Conservation (phyloP, 2,113 vertebrate genomes). For the Rhegmatorhina hoffmannsi region DNA sequence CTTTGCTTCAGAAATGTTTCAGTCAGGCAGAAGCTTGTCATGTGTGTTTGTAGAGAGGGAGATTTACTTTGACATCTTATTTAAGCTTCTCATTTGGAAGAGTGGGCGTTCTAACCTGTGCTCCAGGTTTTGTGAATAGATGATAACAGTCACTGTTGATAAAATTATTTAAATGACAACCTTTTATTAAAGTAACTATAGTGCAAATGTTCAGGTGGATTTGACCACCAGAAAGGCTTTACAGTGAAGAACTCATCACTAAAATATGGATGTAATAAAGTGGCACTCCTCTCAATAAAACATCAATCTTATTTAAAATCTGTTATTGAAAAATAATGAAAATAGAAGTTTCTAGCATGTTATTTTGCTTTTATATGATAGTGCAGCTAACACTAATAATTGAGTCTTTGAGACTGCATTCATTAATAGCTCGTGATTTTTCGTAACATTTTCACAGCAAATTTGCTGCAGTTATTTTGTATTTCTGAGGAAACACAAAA, state of each 20-base stretch:
- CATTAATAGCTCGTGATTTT: neutral
- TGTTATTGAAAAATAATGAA: neutral
- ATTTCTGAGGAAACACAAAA: neutral
- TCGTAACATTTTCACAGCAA: neutral
- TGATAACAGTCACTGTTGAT: neutral
- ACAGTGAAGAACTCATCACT: neutral
- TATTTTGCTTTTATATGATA: neutral
- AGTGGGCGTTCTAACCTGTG: neutral
- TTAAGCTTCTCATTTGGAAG: neutral
- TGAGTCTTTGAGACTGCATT: neutral
- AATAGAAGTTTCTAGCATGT: neutral
- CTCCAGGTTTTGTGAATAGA: neutral
- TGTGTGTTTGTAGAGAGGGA: neutral
- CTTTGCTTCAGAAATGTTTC: neutral
- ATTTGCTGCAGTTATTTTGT: neutral
- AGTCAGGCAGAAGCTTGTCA: neutral
- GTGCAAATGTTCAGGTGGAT: neutral
- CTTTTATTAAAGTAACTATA: neutral
- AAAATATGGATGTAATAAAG: neutral
- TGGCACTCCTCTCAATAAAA: neutral
- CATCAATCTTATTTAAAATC: neutral
- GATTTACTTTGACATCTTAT: neutral
- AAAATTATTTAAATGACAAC: neutral
- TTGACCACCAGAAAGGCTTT: neutral
- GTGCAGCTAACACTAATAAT: neutral